These are phyloP conservation scores for Drosophila sucinea DNA, from an alignment of 1,140 invertebrate genomes.

Conservation along the genomic window DNA sequence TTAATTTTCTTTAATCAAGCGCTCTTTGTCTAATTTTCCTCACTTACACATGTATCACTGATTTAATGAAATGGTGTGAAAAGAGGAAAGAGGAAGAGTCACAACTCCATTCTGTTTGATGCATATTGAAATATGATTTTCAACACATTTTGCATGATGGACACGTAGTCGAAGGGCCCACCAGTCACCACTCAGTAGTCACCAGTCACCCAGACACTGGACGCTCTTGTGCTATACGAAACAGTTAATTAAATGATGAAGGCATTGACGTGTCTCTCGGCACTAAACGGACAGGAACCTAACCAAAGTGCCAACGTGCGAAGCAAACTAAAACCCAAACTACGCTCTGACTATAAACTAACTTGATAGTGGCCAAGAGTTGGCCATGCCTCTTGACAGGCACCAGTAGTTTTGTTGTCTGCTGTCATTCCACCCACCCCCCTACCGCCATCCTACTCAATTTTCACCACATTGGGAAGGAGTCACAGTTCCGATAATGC, in stretches of 20 bases:
- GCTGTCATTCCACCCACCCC: neutral
- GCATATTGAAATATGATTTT: constrained; percentile 55
- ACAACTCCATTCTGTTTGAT: neutral
- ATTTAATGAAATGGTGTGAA: constrained; percentile 50
- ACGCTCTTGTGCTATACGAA: constrained; percentile 38
- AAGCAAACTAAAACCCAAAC: constrained; percentile 21
- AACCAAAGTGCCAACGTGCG: constrained; percentile 22
- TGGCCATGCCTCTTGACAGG: constrained; percentile 8
- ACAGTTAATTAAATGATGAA: constrained; percentile 81
- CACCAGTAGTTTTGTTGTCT: constrained; percentile 9
- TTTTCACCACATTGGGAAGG: neutral
- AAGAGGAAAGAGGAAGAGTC: constrained; percentile 9
- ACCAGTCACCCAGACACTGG: constrained; percentile 27
- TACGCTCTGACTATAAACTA: constrained; percentile 15
- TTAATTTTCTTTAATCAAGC: neutral
- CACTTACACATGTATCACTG: constrained; percentile 30
- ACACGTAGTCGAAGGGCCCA: constrained; percentile 35
- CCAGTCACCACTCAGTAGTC: constrained; percentile 18
- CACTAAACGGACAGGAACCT: constrained; percentile 32
- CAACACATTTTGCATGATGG: constrained; percentile 51
- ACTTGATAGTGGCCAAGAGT: constrained; percentile 19
- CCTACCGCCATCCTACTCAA: neutral
- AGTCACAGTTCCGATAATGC: constrained; percentile 1
- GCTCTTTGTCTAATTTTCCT: constrained; percentile 55
- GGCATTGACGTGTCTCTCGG: constrained; percentile 73